Percentiles rank a stretch among this genome's conserved stretches.
Evolutionary conservation across 2,888 invertebrate species (phyloP).

Genomic region (Germaria angustata): DNA sequence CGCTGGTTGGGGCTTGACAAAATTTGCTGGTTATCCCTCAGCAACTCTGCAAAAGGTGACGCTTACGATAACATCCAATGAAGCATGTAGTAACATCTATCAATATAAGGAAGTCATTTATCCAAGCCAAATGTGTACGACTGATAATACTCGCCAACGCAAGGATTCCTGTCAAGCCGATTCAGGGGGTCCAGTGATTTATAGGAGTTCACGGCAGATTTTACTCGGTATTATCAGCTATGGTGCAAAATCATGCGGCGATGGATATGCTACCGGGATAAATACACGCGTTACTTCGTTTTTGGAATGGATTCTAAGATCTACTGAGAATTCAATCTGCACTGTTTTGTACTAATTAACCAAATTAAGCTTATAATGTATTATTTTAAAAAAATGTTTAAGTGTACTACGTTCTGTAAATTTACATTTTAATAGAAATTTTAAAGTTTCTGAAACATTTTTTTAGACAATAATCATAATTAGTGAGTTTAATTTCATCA

Average conservation of each 20-base stretch:
- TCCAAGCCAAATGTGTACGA: constrained; percentile 72
- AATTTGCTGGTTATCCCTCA: constrained; percentile 80
- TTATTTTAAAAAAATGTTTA: no score
- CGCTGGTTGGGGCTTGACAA: constrained; percentile 81
- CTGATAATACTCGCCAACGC: constrained; percentile 69
- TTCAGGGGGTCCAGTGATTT: constrained; percentile 82
- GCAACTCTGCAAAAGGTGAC: constrained; percentile 80
- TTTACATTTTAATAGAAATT: no score
- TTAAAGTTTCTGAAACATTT: no score
- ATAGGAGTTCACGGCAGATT: constrained; percentile 78
- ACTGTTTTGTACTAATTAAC: no score
- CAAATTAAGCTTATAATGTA: no score
- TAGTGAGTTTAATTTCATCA: no score
- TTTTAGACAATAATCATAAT: no score
- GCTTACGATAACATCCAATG: constrained; percentile 74
- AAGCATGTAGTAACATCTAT: constrained; percentile 69
- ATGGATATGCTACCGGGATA: constrained; percentile 79
- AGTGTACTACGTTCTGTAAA: no score
- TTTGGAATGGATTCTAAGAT: constrained; percentile 81
- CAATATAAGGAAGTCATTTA: constrained; percentile 57
- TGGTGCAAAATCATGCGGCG: constrained; percentile 81
- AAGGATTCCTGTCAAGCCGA: constrained; percentile 81
- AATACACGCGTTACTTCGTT: constrained; percentile 82
- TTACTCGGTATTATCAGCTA: constrained; percentile 81
- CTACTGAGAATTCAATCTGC: constrained; percentile 69